phyloP scores from a whole-genome alignment of 2,797 vertebrate genomes.

The Anguilla marmorata region DNA sequence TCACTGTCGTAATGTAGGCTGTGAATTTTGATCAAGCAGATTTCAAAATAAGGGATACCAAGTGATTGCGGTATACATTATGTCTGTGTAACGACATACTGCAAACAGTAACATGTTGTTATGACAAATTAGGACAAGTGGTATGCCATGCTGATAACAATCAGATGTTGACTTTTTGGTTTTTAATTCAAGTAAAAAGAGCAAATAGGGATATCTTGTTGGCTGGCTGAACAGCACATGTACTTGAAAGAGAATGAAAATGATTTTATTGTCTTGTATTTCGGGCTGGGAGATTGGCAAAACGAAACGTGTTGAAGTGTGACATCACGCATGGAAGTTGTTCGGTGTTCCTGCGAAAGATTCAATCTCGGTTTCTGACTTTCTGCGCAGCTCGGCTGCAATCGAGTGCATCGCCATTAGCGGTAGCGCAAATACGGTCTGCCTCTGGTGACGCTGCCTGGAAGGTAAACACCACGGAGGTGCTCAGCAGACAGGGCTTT shows the following conservation, averaged over 20 bases:
- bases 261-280: background rate
- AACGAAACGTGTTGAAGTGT: background rate
- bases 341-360: background rate
- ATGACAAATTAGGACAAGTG: background rate
- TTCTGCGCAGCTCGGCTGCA: background rate
- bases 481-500: slow-evolving; percentile 45
- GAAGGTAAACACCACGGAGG: slow-evolving; percentile 13
- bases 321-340: background rate
- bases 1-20: too few relatives aligned
- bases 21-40: too few relatives aligned
- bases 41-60: too few relatives aligned
- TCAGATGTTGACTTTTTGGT: background rate
- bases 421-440: background rate
- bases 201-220: background rate
- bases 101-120: background rate
- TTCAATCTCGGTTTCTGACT: background rate
- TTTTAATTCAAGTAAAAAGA: background rate
- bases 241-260: background rate
- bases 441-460: background rate
- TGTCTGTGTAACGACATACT: too few relatives aligned
- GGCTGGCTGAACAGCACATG: background rate
- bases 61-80: too few relatives aligned
- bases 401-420: background rate
- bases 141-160: background rate
- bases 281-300: background rate